Evolutionary conservation across 1,140 invertebrate genomes (phyloP).

Genomic region (Ceratosolen fusciceps): DNA sequence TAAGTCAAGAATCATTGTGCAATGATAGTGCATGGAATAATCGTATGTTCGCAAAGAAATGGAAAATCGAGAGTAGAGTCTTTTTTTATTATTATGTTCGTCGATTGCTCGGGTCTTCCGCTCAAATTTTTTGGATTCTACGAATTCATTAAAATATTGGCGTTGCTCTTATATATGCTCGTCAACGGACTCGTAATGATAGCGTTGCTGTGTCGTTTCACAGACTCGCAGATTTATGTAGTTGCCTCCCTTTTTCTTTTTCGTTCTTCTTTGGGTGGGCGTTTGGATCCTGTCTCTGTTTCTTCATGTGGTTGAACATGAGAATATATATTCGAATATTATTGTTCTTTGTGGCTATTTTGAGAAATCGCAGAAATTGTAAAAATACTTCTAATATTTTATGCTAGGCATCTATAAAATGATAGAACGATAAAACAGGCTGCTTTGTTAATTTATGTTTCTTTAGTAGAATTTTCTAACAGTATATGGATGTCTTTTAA

Average conservation of each 20-base stretch:
- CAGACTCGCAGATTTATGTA: conserved; percentile 31
- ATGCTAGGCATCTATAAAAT: not conserved
- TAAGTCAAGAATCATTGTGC: not conserved
- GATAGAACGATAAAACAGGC: no score
- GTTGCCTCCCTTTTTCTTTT: not conserved
- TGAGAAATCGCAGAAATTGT: not conserved
- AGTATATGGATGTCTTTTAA: no score
- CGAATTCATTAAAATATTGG: conserved; percentile 61
- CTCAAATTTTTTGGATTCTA: conserved; percentile 53
- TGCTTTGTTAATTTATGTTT: no score
- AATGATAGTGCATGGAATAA: not conserved
- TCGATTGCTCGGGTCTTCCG: conserved; percentile 36
- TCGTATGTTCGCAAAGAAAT: conserved; percentile 17
- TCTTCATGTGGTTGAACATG: not conserved
- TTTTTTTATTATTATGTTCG: conserved; percentile 34
- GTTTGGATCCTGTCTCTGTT: not conserved
- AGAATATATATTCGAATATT: not conserved
- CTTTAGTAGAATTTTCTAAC: no score
- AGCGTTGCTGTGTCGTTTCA: conserved; percentile 52
- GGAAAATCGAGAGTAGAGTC: conserved; percentile 15
- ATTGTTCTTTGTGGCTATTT: conserved; percentile 7
- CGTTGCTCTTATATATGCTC: conserved; percentile 44
- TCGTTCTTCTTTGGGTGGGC: conserved; percentile 25
- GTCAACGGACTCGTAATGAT: conserved; percentile 55
- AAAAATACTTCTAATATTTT: not conserved